Evolutionary conservation across 2,113 vertebrate genomes (phyloP).

Genomic region (Falcunculus frontatus): DNA sequence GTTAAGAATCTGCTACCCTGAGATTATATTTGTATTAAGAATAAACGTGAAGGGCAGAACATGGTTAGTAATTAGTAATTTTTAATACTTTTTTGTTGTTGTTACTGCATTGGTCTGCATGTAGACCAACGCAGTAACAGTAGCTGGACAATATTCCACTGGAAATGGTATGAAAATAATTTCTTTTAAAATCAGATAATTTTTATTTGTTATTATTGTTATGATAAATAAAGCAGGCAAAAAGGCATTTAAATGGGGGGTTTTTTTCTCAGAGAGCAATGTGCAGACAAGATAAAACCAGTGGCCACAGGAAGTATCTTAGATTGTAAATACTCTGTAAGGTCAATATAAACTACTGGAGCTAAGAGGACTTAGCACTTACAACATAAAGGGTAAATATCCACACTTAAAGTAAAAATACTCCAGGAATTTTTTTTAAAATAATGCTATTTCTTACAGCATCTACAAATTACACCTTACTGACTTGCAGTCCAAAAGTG

Average conservation of each 20-base stretch:
- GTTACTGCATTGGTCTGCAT: background rate
- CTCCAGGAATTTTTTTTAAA: background rate
- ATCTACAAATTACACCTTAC: background rate
- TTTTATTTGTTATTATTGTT: background rate
- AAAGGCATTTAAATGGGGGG: too few relatives aligned
- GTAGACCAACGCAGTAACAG: too few relatives aligned
- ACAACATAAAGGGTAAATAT: background rate
- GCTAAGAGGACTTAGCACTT: background rate
- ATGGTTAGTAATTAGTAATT: background rate
- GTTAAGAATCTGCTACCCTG: background rate
- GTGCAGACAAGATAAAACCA: background rate
- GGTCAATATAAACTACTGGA: background rate
- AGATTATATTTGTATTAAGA: background rate
- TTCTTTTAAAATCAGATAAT: background rate
- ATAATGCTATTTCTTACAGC: background rate
- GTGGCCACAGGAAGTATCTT: background rate
- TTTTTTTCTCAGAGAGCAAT: background rate
- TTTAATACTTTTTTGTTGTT: background rate
- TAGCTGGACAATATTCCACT: background rate
- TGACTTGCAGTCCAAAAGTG: background rate
- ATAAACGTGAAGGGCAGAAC: background rate
- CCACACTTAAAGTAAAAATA: background rate
- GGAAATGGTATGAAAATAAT: background rate
- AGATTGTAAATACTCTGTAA: accelerated
- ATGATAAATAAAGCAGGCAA: background rate